A percentile compares a stretch with the other conserved stretches of the same genome.
These are phyloP conservation scores for Axis porcinus DNA, from an alignment of 2,113 vertebrate genomes.

Conservation along the genomic window DNA sequence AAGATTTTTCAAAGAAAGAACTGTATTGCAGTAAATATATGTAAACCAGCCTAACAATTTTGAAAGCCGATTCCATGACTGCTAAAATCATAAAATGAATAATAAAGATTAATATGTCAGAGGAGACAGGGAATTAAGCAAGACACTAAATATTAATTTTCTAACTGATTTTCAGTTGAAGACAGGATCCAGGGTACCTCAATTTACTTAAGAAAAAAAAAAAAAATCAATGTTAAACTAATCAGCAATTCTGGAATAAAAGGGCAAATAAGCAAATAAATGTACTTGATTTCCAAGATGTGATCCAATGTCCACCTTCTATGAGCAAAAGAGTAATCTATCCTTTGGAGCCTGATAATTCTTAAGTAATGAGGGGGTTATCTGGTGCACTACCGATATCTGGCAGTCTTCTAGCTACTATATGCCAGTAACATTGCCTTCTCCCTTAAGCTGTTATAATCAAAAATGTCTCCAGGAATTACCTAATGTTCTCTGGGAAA, in stretches of 20 bases:
- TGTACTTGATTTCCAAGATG: neutral
- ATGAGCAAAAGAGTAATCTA: neutral
- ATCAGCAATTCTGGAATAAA: neutral
- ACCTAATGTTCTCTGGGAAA: neutral
- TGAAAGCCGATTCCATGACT: neutral
- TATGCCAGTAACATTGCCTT: neutral
- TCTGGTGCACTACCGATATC: neutral
- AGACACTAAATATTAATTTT: neutral
- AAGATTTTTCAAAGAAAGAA: neutral
- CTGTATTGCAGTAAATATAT: neutral
- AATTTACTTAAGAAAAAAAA: neutral
- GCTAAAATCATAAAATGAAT: constrained; percentile 19
- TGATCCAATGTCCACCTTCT: neutral
- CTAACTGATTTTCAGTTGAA: constrained; percentile 23
- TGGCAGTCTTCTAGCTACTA: neutral
- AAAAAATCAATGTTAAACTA: neutral
- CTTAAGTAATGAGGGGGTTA: neutral
- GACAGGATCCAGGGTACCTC: neutral
- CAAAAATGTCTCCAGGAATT: neutral
- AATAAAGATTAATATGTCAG: neutral
- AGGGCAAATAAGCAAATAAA: neutral
- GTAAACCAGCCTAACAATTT: neutral
- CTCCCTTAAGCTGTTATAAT: neutral
- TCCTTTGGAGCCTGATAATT: neutral
- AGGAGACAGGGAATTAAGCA: neutral